A percentile compares a stretch with the other conserved stretches of the same genome.
Conservation (phyloP, 2,888 invertebrate species). For the Aquatica leii region DNA sequence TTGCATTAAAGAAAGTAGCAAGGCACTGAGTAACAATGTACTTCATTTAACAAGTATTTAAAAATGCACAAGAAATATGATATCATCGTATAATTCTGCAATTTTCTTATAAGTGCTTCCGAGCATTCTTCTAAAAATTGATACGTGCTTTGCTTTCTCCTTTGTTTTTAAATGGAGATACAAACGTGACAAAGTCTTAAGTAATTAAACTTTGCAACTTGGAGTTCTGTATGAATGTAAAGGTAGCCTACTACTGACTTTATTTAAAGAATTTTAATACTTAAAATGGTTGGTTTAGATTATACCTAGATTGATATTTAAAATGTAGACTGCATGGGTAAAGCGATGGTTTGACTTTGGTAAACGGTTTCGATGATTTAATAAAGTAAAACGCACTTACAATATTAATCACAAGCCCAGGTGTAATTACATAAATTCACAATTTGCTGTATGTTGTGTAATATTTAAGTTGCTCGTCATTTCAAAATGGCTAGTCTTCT, state of each 20-base stretch:
- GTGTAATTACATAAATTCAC: conserved; percentile 32
- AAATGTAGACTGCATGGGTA: not conserved
- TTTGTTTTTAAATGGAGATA: conserved; percentile 20
- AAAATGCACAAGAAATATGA: conserved; percentile 20
- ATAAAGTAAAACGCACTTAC: conserved; percentile 31
- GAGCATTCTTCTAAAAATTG: conserved; percentile 24
- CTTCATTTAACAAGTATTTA: conserved; percentile 27
- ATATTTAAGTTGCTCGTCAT: conserved; percentile 31
- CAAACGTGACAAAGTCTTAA: conserved; percentile 12
- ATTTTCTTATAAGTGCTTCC: conserved; percentile 12
- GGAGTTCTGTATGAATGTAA: not conserved
- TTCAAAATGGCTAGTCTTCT: conserved; percentile 18
- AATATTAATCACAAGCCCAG: conserved; percentile 32
- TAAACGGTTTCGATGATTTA: conserved; percentile 22
- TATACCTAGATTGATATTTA: too few relatives aligned
- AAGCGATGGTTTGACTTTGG: conserved; percentile 25
- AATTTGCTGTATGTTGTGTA: conserved; percentile 20
- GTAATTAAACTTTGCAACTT: conserved; percentile 22
- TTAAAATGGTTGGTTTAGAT: too few relatives aligned
- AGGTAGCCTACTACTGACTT: too few relatives aligned
- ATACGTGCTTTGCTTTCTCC: conserved; percentile 22
- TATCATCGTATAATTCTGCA: conserved; percentile 20
- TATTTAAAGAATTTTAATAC: too few relatives aligned
- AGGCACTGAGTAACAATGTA: conserved; percentile 24
- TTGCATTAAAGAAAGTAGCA: conserved; percentile 23